Conservation (phyloP, 2,113 vertebrate genomes). For the Psephotus haematonotus region DNA sequence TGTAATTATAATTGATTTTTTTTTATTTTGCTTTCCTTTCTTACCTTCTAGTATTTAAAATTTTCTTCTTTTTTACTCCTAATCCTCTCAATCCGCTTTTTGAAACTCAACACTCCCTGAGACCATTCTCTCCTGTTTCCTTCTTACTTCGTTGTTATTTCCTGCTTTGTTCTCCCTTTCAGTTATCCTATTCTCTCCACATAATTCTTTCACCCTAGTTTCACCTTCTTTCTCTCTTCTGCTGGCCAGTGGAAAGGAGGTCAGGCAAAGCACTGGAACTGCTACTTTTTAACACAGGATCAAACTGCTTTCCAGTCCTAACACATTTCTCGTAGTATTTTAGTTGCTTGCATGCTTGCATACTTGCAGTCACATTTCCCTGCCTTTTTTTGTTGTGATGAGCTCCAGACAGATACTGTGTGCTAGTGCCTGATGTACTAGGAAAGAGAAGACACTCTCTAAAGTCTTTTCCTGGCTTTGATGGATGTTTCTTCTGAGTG, state of each 20-base stretch:
- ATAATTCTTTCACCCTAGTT: not conserved
- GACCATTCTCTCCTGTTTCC: not conserved
- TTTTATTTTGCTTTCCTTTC: not conserved
- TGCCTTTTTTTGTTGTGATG: not conserved
- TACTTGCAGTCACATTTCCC: not conserved
- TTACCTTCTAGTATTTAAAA: not conserved
- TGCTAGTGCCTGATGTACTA: not conserved
- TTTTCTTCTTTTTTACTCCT: not conserved
- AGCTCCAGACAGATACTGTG: not conserved
- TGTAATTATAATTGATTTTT: not conserved
- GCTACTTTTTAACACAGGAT: not conserved
- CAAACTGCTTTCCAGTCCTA: not conserved
- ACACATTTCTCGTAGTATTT: not conserved
- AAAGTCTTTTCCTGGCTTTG: not conserved
- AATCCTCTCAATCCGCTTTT: constrained; percentile 22
- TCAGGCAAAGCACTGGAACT: not conserved
- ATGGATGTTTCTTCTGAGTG: not conserved
- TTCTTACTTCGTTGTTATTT: not conserved
- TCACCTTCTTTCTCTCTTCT: not conserved
- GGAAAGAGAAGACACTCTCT: not conserved
- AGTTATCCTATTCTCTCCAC: not conserved
- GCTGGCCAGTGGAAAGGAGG: not conserved
- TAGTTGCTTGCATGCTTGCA: not conserved
- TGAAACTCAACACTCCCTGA: not conserved
- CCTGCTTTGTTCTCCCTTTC: not conserved